Evolutionary conservation across 2,113 vertebrate genomes (phyloP), one percentile per base, ranked within the genome.

Genomic region (Butorides virescens): DNA sequence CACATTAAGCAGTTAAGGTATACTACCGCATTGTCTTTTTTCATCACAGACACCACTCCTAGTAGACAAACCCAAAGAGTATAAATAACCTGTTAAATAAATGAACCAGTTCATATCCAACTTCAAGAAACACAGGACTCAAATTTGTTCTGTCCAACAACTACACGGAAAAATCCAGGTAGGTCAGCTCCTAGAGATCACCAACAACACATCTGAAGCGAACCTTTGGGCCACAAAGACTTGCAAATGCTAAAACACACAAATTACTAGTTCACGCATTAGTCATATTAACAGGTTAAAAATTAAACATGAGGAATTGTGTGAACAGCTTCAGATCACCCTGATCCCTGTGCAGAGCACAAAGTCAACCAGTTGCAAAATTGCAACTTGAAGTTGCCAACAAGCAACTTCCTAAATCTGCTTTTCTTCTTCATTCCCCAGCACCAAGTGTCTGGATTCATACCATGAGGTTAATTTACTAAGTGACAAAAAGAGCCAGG

Each of bases 1-100:
- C 39, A 20, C 5, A 27, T 26, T 16, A 11, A 37, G 44, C 49
- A 44, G 49, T 39, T 85, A 42, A 59, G n/a, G 36, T 1, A 15
- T 0, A 63, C 4, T 59, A 29, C 9, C 14, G 3, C 0, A 0
- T 50, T 76, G 78, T 32, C 14, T 55, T 47, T 73, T 71, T 11
- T 63, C 29, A 59, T 49, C 50, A 44, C 56, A 63, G 36, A 52
- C 18, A 81, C 14, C 29, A 62, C 11, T 68, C 37, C 37, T 61
- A 67, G 39, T 0, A 88, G 53, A 61, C 23, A 81, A 70, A 30
- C 2, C 9, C 56, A 72, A 5, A 30, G 25, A 67, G 36, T 22
- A n/a, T 7, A 63, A 91, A 50, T 7, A 36, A n/a, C 19, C 50
- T 49, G 46, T 46, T 63, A 46, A 92, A 88, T 20, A 77, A 84